These are phyloP conservation scores for Indicator indicator DNA, from an alignment of 2,113 vertebrate species.

Conservation along the genomic window DNA sequence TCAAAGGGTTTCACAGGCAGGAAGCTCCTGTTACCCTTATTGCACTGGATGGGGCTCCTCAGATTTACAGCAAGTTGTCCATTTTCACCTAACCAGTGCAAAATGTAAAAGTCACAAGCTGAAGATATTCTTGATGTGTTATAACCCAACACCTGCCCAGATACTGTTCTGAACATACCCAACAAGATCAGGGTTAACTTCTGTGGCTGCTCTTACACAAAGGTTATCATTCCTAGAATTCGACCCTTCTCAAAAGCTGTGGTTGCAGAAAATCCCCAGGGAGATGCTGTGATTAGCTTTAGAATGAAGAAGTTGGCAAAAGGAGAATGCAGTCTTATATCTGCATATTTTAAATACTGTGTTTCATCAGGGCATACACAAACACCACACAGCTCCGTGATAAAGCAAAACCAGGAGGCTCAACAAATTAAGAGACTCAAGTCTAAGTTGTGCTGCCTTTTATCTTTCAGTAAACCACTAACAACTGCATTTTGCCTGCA, in stretches of 20 bases:
- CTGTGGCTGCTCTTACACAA: rapidly evolving
- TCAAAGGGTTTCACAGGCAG: not conserved
- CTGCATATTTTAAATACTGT: not conserved
- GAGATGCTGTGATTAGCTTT: not conserved
- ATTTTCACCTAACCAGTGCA: not conserved
- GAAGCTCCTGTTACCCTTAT: not conserved
- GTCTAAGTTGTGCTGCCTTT: not conserved
- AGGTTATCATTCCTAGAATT: not conserved
- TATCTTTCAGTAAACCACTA: not conserved
- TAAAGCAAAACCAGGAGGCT: not conserved
- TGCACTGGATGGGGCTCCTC: not conserved
- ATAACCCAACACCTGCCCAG: not conserved
- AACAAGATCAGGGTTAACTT: not conserved
- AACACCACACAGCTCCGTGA: rapidly evolving
- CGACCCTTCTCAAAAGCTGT: not conserved
- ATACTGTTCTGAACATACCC: not conserved
- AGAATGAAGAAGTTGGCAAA: not conserved
- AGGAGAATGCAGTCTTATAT: not conserved
- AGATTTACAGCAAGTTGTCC: not conserved
- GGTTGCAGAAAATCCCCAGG: not conserved
- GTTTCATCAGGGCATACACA: not conserved
- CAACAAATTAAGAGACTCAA: not conserved
- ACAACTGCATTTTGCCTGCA: not conserved
- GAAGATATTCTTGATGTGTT: not conserved
- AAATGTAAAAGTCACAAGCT: rapidly evolving